Evolutionary conservation across 37 sponge, comb jelly and placozoan species (phyloP).

Genomic region (Spongilla lacustris): DNA sequence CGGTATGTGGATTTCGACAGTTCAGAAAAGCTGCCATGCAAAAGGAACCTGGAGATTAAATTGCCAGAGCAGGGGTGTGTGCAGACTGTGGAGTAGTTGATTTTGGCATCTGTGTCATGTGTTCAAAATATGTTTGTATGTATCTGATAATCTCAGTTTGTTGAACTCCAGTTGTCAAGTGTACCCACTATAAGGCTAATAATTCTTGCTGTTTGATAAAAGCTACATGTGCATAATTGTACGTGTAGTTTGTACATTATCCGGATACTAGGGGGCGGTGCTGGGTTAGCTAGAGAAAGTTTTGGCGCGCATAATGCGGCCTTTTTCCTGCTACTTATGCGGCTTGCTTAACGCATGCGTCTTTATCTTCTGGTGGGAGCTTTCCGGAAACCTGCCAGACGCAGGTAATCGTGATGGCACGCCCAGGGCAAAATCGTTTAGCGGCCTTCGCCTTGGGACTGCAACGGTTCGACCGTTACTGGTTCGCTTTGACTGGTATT

Average conservation of each 20-base stretch:
- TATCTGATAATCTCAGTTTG: background rate
- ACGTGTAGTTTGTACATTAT: background rate
- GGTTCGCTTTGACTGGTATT: conserved; percentile 84
- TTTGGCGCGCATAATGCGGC: background rate
- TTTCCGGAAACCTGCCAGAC: background rate
- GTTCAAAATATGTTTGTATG: background rate
- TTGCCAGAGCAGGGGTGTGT: background rate
- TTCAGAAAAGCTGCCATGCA: background rate
- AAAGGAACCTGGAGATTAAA: background rate
- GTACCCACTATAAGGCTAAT: too few species aligned
- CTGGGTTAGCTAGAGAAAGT: background rate
- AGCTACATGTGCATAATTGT: too few species aligned
- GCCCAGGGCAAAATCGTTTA: background rate
- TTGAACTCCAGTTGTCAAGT: background rate
- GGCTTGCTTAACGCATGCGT: background rate
- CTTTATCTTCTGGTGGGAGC: background rate
- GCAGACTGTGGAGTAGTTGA: background rate
- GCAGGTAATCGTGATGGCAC: background rate
- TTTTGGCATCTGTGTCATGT: background rate
- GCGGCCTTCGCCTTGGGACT: background rate
- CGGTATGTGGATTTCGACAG: conserved; percentile 73
- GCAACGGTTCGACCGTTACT: conserved; percentile 57
- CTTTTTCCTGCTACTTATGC: background rate
- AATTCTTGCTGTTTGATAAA: too few species aligned
- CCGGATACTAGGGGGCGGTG: background rate